These are phyloP conservation scores for Pipistrellus nathusii DNA, from an alignment of 2,797 vertebrate species.

Conservation along the genomic window DNA sequence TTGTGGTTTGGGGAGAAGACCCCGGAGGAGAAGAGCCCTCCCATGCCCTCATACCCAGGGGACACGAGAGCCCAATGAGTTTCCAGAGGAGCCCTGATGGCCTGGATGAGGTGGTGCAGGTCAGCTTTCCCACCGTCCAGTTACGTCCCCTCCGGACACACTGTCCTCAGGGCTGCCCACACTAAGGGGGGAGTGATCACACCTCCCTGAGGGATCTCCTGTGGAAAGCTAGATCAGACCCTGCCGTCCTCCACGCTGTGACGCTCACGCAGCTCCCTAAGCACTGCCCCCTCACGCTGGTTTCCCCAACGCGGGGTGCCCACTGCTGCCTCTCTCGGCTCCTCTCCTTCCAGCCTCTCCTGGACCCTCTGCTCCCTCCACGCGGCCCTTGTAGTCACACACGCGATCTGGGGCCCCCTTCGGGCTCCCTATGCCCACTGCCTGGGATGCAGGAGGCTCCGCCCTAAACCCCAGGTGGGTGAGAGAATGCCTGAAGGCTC, in stretches of 20 bases:
- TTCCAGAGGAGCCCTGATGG: not conserved
- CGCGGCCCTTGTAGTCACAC: not conserved
- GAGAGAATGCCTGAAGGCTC: not conserved
- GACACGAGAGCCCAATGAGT: too few species aligned
- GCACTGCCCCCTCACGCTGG: not conserved
- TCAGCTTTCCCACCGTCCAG: not conserved
- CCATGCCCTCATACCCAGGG: not conserved
- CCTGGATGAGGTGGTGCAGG: fast-evolving
- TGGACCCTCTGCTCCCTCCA: not conserved
- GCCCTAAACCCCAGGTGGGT: not conserved
- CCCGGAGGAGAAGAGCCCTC: too few species aligned
- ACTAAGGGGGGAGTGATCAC: not conserved
- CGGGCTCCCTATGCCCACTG: not conserved
- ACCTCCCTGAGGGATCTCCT: not conserved
- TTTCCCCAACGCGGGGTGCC: not conserved
- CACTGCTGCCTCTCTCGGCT: not conserved
- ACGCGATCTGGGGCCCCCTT: not conserved
- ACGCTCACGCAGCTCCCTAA: not conserved
- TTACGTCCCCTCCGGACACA: not conserved
- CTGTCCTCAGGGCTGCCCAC: not conserved
- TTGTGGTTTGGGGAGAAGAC: not conserved
- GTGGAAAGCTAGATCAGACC: not conserved
- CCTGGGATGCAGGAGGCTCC: not conserved
- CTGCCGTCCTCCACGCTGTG: not conserved
- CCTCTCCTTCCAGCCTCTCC: not conserved